Evolutionary conservation across 2,888 invertebrate species (phyloP).

Genomic region (Oscheius sp.): DNA sequence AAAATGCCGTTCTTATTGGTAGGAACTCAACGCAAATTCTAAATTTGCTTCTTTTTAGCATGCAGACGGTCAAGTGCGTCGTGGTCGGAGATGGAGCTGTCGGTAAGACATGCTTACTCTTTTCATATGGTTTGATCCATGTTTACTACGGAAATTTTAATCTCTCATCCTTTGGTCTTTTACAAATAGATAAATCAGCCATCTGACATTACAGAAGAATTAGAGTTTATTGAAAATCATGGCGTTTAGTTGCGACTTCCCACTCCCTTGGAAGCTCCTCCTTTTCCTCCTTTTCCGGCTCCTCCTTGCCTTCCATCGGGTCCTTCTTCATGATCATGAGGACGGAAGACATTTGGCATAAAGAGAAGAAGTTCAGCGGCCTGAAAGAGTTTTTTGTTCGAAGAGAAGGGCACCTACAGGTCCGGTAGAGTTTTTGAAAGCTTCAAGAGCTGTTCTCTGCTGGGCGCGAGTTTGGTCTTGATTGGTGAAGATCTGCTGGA

Average conservation of each 20-base stretch:
- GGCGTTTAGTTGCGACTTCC: no score
- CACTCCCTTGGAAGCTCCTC: not conserved
- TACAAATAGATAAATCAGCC: no score
- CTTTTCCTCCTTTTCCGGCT: not conserved
- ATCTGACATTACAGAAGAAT: no score
- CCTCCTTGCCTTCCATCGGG: slow-evolving; percentile 20
- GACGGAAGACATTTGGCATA: slow-evolving; percentile 31
- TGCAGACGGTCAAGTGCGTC: slow-evolving; percentile 81
- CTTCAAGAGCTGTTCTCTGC: slow-evolving; percentile 31
- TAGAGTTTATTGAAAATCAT: no score
- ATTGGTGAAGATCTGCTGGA: slow-evolving; percentile 35
- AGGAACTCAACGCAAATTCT: no score
- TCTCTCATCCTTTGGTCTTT: no score
- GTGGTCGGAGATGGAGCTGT: slow-evolving; percentile 97
- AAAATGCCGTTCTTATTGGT: no score
- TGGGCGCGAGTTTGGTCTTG: slow-evolving; percentile 33
- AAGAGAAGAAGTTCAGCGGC: slow-evolving; percentile 38
- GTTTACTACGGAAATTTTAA: no score
- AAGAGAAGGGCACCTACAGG: slow-evolving; percentile 12
- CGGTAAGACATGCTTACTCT: slow-evolving; percentile 86
- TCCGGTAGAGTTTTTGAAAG: slow-evolving; percentile 32
- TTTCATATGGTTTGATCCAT: no score
- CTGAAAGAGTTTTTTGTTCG: not conserved
- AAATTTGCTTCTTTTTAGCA: no score
- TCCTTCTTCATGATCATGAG: not conserved